Base-by-base conservation (phyloP, 1,140 invertebrate genomes). In the Polypedilum vanderplanki region DNA sequence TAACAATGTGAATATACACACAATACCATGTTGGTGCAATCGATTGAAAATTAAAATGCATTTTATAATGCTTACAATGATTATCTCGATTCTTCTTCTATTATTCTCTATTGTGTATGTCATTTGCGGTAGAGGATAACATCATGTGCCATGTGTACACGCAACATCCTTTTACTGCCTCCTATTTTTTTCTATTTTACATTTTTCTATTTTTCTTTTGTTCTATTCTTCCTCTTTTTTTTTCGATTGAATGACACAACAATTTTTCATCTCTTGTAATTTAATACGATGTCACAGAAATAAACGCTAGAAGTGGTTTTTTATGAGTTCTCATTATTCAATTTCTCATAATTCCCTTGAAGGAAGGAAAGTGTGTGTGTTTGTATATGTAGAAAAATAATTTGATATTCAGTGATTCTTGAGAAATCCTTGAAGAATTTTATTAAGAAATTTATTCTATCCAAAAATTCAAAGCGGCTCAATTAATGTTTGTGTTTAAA, bases 251-350 rank as follows among this genome's bases (percentile, higher is more conserved):
- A 70, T 70, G 65, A 70, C 65, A 70, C 65, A 22, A 70, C 65
- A 70, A 70, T 20, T 70, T 70, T 70, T 70, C 17, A 8, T 70
- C 18, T 18, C 8, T 8, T 70, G 65, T 70, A 70, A 70, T 70
- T 70, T 70, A 70, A 70, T 70, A 70, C 18, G 65, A 70, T 70
- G 65, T 70, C 65, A 70, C 65, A 70, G 17, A 22, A 70, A 70
- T 22, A 22, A 9, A 33, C 24, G 24, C 24, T 33, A 20, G 17
- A 70, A 70, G 20, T 22, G 20, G 8, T 70, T 70, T 70, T 70
- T 70, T 70, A 70, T 70, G 46, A 57, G 12, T 70, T 70, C 65
- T 70, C 65, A 70, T 70, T 70, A 70, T 70, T 70, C 65, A 70
- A 70, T 70, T 70, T 18, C 20, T 70, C 65, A 70, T 70, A 70